Percentiles rank a stretch among this genome's conserved stretches.
Conservation (phyloP, 2,113 vertebrate genomes). For the Apus apus region DNA sequence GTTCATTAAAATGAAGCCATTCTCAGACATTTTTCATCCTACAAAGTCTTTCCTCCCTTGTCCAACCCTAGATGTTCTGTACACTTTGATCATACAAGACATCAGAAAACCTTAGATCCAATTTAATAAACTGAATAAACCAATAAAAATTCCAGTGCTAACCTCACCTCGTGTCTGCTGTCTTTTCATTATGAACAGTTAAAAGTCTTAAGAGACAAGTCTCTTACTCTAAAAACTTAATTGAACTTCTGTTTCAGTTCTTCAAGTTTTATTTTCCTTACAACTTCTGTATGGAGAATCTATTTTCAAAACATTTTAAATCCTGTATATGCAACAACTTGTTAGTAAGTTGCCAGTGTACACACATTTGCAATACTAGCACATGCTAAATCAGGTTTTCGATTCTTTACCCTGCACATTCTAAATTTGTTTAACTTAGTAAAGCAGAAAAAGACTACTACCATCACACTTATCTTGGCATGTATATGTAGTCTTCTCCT, state of each 20-base stretch:
- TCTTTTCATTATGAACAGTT: not conserved
- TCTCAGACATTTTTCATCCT: not conserved
- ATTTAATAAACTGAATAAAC: not conserved
- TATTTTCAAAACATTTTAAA: slow-evolving; percentile 6
- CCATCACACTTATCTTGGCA: not conserved
- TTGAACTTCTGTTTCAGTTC: not conserved
- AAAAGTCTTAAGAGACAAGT: not conserved
- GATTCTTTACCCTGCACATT: not conserved
- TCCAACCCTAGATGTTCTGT: not conserved
- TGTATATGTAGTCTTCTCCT: not conserved
- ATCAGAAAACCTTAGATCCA: not conserved
- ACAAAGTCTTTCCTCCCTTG: not conserved
- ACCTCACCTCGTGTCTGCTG: not conserved
- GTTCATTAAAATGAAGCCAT: not conserved
- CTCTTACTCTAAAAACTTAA: not conserved
- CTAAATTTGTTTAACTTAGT: not conserved
- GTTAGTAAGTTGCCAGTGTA: not conserved
- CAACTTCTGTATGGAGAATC: not conserved
- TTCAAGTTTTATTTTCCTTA: not conserved
- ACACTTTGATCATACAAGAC: not conserved
- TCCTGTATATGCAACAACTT: not conserved
- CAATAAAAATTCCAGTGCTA: not conserved
- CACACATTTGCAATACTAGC: not conserved
- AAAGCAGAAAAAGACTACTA: not conserved
- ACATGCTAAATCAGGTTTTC: not conserved